Evolutionary conservation across 2,113 vertebrate genomes (phyloP).

Genomic region (Oreamnos americanus): DNA sequence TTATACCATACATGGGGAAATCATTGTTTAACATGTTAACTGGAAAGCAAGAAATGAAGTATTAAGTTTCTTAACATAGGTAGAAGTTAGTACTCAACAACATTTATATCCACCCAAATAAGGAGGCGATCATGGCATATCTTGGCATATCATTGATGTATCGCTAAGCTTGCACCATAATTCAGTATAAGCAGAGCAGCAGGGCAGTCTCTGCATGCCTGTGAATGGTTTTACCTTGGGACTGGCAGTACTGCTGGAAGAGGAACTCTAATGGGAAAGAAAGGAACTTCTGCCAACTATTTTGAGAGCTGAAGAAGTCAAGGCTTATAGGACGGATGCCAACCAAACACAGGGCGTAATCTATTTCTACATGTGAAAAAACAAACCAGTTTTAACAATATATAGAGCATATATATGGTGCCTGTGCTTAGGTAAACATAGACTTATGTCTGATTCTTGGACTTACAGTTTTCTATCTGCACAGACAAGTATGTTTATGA

Average conservation of each 20-base stretch:
- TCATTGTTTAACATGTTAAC: not conserved
- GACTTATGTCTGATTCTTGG: not conserved
- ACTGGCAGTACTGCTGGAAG: too few relatives aligned
- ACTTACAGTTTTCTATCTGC: not conserved
- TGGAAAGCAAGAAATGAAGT: not conserved
- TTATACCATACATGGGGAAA: not conserved
- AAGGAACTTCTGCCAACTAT: not conserved
- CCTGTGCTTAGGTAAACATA: not conserved
- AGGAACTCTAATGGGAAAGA: not conserved
- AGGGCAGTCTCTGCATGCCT: too few relatives aligned
- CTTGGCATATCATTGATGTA: not conserved
- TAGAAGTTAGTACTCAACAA: not conserved
- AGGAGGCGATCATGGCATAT: fast-evolving
- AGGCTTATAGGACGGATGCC: not conserved
- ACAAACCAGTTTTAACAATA: not conserved
- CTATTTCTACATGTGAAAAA: not conserved
- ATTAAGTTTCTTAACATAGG: not conserved
- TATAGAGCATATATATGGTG: not conserved
- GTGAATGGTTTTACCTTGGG: not conserved
- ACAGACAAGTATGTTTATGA: fast-evolving
- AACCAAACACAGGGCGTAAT: not conserved
- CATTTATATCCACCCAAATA: not conserved
- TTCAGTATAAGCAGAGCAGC: fast-evolving
- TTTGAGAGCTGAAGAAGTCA: not conserved
- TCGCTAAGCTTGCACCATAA: not conserved